Evolutionary conservation across 2,797 vertebrate genomes (phyloP).

Genomic region (Sparus aurata): DNA sequence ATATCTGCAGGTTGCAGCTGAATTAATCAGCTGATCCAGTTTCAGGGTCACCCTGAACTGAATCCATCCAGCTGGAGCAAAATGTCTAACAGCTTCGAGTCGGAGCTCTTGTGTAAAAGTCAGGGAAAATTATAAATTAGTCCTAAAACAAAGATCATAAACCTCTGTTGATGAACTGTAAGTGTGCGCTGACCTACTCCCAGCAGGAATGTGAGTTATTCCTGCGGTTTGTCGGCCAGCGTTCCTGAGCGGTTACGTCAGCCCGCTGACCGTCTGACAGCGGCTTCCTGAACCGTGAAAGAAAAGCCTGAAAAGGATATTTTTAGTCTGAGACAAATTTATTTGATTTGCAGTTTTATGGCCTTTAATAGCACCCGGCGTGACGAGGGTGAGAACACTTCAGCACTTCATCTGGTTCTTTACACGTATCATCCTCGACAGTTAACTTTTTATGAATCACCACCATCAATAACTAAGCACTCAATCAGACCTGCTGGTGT

Average conservation of each 20-base stretch:
- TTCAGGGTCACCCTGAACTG: constrained; percentile 4
- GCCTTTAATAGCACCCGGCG: constrained; percentile 37
- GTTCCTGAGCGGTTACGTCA: constrained; percentile 58
- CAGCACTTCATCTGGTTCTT: too few relatives aligned
- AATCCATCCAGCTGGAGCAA: constrained; percentile 3
- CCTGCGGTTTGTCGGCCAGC: constrained; percentile 37
- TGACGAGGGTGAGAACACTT: constrained; percentile 2
- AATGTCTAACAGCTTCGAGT: background rate
- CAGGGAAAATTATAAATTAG: constrained; percentile 3
- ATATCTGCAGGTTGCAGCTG: too few relatives aligned
- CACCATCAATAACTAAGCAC: too few relatives aligned
- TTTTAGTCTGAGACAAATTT: constrained; percentile 62
- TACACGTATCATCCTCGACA: too few relatives aligned
- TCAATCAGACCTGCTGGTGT: too few relatives aligned
- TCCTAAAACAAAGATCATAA: constrained; percentile 1
- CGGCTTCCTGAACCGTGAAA: constrained; percentile 55
- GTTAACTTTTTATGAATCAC: too few relatives aligned
- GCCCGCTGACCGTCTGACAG: constrained; percentile 48
- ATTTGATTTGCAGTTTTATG: constrained; percentile 38
- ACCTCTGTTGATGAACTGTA: background rate
- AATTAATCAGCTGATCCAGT: background rate
- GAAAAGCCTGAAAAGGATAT: constrained; percentile 67
- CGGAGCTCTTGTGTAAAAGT: constrained; percentile 3
- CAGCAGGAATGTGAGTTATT: constrained; percentile 71
- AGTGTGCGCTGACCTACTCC: constrained; percentile 52